These are phyloP conservation scores for Saccostrea echinata DNA, from an alignment of 1,140 invertebrate species.

Conservation along the genomic window DNA sequence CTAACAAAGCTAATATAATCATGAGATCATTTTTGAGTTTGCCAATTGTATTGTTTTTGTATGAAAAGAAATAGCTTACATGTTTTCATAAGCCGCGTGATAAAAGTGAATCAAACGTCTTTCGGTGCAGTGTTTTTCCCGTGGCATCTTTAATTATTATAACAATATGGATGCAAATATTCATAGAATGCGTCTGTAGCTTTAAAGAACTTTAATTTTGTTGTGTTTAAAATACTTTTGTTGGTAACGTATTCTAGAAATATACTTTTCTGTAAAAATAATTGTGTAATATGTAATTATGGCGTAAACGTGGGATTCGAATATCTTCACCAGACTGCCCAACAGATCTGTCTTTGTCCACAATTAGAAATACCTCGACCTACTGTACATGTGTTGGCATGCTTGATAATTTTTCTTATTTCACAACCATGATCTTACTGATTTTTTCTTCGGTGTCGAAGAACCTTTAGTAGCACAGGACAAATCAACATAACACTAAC, in stretches of 20 bases:
- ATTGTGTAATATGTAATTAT: too few species aligned
- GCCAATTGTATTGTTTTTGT: slow-evolving; percentile 37
- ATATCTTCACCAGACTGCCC: too few species aligned
- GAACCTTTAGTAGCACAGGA: too few species aligned
- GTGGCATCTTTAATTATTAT: slow-evolving; percentile 19
- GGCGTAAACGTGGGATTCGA: too few species aligned
- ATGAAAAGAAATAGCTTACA: slow-evolving; percentile 39
- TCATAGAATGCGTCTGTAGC: slow-evolving; percentile 21
- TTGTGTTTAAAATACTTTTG: background rate
- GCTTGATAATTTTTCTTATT: too few species aligned
- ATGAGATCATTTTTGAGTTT: slow-evolving; percentile 35
- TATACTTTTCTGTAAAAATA: background rate
- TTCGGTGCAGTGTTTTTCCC: slow-evolving; percentile 4
- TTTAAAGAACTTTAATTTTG: background rate
- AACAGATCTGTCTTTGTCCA: too few species aligned
- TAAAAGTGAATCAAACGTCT: slow-evolving; percentile 25
- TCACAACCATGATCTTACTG: too few species aligned
- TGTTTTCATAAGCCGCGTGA: slow-evolving; percentile 27
- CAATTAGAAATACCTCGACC: too few species aligned
- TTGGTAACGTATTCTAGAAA: background rate
- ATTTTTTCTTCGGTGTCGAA: too few species aligned
- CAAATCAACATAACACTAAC: too few species aligned
- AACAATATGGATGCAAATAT: slow-evolving; percentile 37
- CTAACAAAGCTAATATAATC: slow-evolving; percentile 37
- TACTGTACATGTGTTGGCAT: too few species aligned